phyloP scores from a whole-genome alignment of 2,888 invertebrate species.

The Antheraea yamamai region DNA sequence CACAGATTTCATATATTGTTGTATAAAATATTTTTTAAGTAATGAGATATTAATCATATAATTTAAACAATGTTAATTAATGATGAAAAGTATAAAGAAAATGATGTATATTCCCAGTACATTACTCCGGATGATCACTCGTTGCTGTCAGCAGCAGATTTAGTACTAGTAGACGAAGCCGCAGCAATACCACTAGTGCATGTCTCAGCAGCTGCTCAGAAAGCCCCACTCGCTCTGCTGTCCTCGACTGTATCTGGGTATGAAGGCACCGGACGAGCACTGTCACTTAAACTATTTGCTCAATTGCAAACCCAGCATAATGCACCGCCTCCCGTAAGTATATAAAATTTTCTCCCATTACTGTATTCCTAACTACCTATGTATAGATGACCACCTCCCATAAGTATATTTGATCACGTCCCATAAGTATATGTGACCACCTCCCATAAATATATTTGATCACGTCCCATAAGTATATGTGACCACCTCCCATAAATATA shows the following conservation, averaged over 20 bases:
- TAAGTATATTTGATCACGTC: neutral
- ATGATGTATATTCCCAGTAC: constrained; percentile 86
- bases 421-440: neutral
- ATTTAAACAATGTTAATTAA: too few relatives aligned
- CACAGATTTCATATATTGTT: too few relatives aligned
- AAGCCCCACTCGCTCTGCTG: constrained; percentile 96
- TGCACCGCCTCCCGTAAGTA: constrained; percentile 83
- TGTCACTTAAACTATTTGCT: constrained; percentile 96
- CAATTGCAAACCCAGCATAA: constrained; percentile 87
- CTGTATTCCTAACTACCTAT: neutral
- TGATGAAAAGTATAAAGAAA: neutral
- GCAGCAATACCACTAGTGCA: constrained; percentile 98
- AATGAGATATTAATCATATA: too few relatives aligned
- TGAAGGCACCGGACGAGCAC: constrained; percentile 98
- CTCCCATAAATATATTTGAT: neutral
- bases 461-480: neutral
- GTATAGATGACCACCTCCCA: neutral
- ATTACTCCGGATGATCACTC: constrained; percentile 96
- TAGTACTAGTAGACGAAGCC: constrained; percentile 98
- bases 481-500: neutral
- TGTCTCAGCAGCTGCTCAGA: constrained; percentile 92
- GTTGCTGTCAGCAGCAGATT: constrained; percentile 94
- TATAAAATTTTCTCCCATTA: neutral
- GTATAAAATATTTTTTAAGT: too few relatives aligned
- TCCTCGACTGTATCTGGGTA: constrained; percentile 99